A percentile compares a stretch with the other conserved stretches of the same genome.
These are phyloP conservation scores for Cephus sareptanus DNA, from an alignment of 2,888 invertebrate genomes.

Conservation along the genomic window DNA sequence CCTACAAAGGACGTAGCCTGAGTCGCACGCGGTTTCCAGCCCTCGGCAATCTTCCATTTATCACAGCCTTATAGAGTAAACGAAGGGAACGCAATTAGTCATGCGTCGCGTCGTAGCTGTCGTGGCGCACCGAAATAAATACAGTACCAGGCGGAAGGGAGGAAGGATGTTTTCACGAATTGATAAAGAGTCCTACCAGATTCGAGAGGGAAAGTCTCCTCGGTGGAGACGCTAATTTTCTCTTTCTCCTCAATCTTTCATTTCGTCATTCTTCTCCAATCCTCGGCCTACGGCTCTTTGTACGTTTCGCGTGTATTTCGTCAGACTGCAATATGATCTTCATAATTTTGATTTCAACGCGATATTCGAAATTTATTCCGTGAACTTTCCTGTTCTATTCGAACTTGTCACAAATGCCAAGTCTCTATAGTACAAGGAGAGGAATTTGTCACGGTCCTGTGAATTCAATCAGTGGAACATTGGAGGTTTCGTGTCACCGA, in stretches of 20 bases:
- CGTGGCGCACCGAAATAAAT: neutral
- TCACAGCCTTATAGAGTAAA: slow-evolving; percentile 1
- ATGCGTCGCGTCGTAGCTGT: neutral
- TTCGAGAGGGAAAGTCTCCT: slow-evolving; percentile 10
- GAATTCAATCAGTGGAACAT: neutral
- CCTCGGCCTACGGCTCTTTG: neutral
- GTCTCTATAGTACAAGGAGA: neutral
- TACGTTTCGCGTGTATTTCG: neutral
- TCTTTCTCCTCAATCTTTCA: slow-evolving; percentile 17
- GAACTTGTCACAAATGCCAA: neutral
- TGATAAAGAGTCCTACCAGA: neutral
- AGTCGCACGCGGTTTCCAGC: neutral
- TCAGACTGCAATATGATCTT: neutral
- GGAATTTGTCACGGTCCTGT: neutral
- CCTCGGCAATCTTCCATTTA: slow-evolving; percentile 1
- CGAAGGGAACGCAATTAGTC: slow-evolving; percentile 4
- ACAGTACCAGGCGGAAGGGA: neutral
- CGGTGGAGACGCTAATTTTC: slow-evolving; percentile 16
- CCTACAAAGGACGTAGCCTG: neutral
- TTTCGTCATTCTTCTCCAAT: slow-evolving; percentile 1
- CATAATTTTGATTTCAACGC: neutral
- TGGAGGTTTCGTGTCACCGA: neutral
- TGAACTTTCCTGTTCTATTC: neutral
- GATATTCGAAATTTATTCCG: neutral
- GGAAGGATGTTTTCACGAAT: neutral